A percentile compares a stretch with the other conserved stretches of the same genome.
phyloP scores from a whole-genome alignment of 1,140 invertebrate genomes.

The Drosophila leontia region DNA sequence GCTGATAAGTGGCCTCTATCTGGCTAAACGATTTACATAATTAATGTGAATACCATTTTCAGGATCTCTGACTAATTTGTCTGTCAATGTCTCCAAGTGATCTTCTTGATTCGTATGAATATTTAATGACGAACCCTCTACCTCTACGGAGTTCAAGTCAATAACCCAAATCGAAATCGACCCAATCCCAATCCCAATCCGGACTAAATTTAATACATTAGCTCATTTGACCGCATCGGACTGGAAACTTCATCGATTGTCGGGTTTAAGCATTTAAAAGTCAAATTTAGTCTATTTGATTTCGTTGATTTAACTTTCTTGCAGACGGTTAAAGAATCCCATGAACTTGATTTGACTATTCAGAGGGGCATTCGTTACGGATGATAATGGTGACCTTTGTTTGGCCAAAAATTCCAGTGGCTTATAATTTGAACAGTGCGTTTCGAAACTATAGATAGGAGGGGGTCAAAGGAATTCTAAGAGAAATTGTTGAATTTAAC shows the following conservation, averaged over 20 bases:
- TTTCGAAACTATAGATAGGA: neutral
- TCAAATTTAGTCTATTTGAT: slow-evolving; percentile 54
- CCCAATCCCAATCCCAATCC: slow-evolving; percentile 22
- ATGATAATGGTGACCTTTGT: slow-evolving; percentile 60
- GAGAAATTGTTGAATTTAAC: neutral
- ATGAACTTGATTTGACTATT: slow-evolving; percentile 57
- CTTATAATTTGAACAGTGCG: slow-evolving; percentile 7
- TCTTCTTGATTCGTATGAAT: slow-evolving; percentile 28
- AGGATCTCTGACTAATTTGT: slow-evolving; percentile 51
- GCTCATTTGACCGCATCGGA: slow-evolving; percentile 46
- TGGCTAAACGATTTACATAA: slow-evolving; percentile 31
- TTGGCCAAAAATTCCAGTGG: slow-evolving; percentile 21
- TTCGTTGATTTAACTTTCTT: slow-evolving; percentile 48
- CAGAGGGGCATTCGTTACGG: slow-evolving; percentile 53
- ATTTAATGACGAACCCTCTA: slow-evolving; percentile 13
- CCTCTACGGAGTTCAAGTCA: slow-evolving; percentile 22
- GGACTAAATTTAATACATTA: slow-evolving; percentile 51
- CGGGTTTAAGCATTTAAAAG: slow-evolving; percentile 58
- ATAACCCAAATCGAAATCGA: slow-evolving; percentile 51
- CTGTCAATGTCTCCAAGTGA: slow-evolving; percentile 33
- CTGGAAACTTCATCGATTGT: slow-evolving; percentile 23
- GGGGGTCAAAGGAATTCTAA: too few relatives aligned
- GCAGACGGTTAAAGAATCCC: slow-evolving; percentile 27
- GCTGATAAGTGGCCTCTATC: slow-evolving; percentile 12
- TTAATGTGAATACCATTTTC: slow-evolving; percentile 30